These are phyloP conservation scores for Brassicogethes aeneus DNA, from an alignment of 2,888 invertebrate species.

Conservation along the genomic window DNA sequence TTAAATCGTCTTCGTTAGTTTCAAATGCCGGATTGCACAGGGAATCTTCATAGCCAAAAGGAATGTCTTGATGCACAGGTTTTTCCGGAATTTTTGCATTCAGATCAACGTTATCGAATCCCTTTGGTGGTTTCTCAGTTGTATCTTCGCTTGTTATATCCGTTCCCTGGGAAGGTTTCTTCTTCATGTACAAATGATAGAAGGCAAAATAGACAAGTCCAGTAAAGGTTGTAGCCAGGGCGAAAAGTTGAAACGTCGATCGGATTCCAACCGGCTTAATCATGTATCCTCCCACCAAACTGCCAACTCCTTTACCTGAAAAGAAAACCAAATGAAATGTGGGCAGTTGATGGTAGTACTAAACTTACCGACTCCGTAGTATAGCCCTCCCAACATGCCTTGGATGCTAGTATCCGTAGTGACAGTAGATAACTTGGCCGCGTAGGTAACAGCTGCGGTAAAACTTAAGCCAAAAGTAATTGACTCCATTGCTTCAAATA, in stretches of 20 bases:
- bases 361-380: conserved; percentile 62
- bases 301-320: conserved; percentile 66
- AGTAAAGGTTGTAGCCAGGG: conserved; percentile 52
- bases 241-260: conserved; percentile 62
- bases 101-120: conserved; percentile 21
- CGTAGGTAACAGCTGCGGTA: conserved; percentile 71
- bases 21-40: conserved; percentile 33
- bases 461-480: conserved; percentile 67
- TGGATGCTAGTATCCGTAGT: conserved; percentile 70
- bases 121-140: conserved; percentile 22
- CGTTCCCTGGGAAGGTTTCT: conserved; percentile 46
- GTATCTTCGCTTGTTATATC: conserved; percentile 52
- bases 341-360: neutral
- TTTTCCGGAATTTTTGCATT: conserved; percentile 18
- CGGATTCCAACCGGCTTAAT: conserved; percentile 66
- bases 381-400: conserved; percentile 68
- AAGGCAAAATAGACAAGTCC: conserved; percentile 61
- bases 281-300: conserved; percentile 64
- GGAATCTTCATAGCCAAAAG: conserved; percentile 30
- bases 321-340: conserved; percentile 10
- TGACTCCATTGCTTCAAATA: conserved; percentile 70
- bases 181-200: conserved; percentile 55
- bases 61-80: conserved; percentile 20
- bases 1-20: conserved; percentile 27
- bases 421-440: conserved; percentile 61